phyloP scores from a whole-genome alignment of 2,797 vertebrate genomes.

The Phrynocephalus guinanensis region DNA sequence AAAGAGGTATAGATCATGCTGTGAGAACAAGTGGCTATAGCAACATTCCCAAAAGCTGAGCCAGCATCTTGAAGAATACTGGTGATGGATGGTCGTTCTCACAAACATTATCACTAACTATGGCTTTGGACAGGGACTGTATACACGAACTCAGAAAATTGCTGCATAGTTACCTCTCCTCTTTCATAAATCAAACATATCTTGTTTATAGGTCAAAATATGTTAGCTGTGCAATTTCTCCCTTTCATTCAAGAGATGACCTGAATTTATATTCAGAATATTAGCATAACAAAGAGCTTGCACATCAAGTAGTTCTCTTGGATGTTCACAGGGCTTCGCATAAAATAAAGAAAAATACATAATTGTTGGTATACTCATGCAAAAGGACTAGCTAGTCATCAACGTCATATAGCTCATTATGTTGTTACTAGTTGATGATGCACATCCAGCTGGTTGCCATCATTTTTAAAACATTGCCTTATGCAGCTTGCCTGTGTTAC shows the following conservation, averaged over 20 bases:
- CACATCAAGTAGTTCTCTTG: background rate
- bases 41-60: background rate
- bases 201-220: constrained; percentile 9
- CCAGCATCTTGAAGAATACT: background rate
- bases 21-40: background rate
- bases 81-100: background rate
- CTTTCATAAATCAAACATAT: constrained; percentile 13
- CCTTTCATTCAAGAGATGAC: background rate
- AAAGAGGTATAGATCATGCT: background rate
- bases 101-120: background rate
- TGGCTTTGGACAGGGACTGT: background rate
- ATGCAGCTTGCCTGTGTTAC: background rate
- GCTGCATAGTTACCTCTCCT: background rate
- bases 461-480: background rate
- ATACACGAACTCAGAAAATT: background rate
- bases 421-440: background rate
- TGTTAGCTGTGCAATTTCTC: background rate
- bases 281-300: background rate
- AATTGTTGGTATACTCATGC: background rate
- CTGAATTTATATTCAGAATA: background rate
- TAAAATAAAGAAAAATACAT: background rate
- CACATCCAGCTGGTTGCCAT: background rate
- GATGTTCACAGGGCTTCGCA: background rate
- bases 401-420: background rate
- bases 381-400: background rate